Percentiles rank a stretch among this genome's conserved stretches.
Evolutionary conservation across 2,797 vertebrate species (phyloP).

Genomic region (Rhodeus uyekii): DNA sequence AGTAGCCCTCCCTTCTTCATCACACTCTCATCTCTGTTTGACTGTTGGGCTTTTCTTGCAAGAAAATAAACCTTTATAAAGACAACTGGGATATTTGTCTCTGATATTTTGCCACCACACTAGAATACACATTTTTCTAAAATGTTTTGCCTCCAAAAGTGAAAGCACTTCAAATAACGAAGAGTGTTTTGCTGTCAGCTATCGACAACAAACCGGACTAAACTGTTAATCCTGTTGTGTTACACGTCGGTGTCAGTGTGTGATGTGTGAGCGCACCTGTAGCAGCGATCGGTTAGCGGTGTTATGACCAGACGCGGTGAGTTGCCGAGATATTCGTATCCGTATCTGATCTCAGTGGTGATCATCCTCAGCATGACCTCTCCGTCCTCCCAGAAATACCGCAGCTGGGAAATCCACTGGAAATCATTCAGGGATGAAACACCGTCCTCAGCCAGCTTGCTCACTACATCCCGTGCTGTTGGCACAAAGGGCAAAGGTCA

Average conservation of each 20-base stretch:
- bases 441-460: constrained; percentile 77
- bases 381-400: constrained; percentile 85
- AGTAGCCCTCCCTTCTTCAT: no score
- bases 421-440: constrained; percentile 86
- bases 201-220: no score
- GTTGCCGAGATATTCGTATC: constrained; percentile 95
- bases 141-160: no score
- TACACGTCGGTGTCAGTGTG: neutral
- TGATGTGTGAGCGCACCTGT: constrained; percentile 76
- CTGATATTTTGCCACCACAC: no score
- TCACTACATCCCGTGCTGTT: constrained; percentile 87
- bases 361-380: constrained; percentile 90
- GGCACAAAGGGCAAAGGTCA: neutral
- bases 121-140: no score
- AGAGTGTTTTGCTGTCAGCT: no score
- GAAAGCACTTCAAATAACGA: no score
- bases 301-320: constrained; percentile 90
- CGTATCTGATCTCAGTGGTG: constrained; percentile 87
- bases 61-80: no score
- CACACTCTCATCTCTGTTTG: no score
- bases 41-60: no score
- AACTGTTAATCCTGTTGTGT: no score
- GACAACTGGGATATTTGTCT: no score
- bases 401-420: constrained; percentile 92
- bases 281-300: constrained; percentile 91